A percentile compares a stretch with the other conserved stretches of the same genome.
These are phyloP conservation scores for Setipinna tenuifilis DNA, from an alignment of 2,797 vertebrate species.

Conservation along the genomic window DNA sequence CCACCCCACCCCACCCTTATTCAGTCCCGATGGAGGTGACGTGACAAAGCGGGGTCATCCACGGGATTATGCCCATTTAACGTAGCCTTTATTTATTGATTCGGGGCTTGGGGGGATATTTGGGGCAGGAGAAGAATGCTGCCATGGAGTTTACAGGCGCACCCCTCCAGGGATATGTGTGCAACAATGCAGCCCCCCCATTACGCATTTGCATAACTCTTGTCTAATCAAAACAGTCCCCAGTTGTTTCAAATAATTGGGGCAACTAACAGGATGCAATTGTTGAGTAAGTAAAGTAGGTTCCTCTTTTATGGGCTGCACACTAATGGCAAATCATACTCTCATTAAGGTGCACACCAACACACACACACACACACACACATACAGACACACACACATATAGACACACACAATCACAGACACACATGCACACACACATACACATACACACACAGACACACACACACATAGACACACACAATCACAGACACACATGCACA, in stretches of 20 bases:
- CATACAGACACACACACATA: not conserved
- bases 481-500: too few species aligned
- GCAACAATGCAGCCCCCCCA: constrained; percentile 56
- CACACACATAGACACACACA: too few species aligned
- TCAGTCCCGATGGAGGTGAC: constrained; percentile 58
- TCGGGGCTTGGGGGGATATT: constrained; percentile 57
- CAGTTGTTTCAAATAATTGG: constrained; percentile 65
- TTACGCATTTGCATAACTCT: constrained; percentile 64
- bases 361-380: constrained; percentile 9
- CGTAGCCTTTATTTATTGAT: constrained; percentile 65
- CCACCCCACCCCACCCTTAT: constrained; percentile 35
- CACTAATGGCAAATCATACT: constrained; percentile 54
- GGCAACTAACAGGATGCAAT: constrained; percentile 60
- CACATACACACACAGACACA: too few species aligned
- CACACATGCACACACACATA: too few species aligned
- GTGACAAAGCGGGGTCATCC: constrained; percentile 70
- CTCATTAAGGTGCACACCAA: constrained; percentile 48
- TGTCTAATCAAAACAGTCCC: constrained; percentile 54
- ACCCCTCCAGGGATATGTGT: constrained; percentile 59
- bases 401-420: too few species aligned
- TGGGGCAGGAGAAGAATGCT: constrained; percentile 59
- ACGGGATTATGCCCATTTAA: constrained; percentile 65
- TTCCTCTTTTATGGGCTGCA: constrained; percentile 43
- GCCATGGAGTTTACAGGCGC: constrained; percentile 60
- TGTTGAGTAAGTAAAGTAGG: constrained; percentile 55